Base-by-base conservation (phyloP, 2,888 invertebrate genomes). In the Rapana venosa region DNA sequence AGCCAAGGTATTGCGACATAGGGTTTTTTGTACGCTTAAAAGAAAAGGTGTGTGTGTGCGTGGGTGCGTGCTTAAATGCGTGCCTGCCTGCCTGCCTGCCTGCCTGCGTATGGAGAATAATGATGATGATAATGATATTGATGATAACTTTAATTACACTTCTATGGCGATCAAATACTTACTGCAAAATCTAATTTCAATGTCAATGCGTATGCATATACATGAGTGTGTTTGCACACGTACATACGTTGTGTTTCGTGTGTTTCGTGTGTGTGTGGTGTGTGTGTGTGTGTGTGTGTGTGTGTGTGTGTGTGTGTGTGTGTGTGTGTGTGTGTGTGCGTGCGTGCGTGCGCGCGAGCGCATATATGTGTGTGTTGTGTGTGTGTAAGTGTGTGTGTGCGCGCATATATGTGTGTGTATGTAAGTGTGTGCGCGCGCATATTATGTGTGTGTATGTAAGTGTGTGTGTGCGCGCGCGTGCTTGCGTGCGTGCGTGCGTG, bases 81-180 rank as follows among this genome's bases (percentile, higher is more conserved):
- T 74, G 74, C 11, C n/a, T 74, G 74, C n/a, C n/a, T n/a, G 74
- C 2, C n/a, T n/a, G 74, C n/a, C n/a, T 74, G 74, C n/a, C 8
- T n/a, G n/a, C n/a, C 8, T 74, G 74, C 5, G 30, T 4, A 0
- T n/a, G 74, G 70, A 74, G 2, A n/a, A 74, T n/a, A n/a, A 74
- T 74, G 70, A n/a, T 74, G n/a, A 74, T 74, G 70, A 74, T 74
- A n/a, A 74, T 74, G 70, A 74, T n/a, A n/a, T n/a, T 74, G 70
- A n/a, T 8, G 70, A 74, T n/a, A 26, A n/a, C n/a, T 66, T 66
- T 26, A 17, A 66, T 13, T 66, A 26, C 20, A 66, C 1, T 22
- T 17, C 26, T 22, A 66, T 22, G 66, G 1, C 26, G 20, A 47
- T 47, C 47, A 47, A 47, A 47, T 47, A 47, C 8, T 47, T 47